phyloP scores from a whole-genome alignment of 2,113 vertebrate species.

The Xiphias gladius region DNA sequence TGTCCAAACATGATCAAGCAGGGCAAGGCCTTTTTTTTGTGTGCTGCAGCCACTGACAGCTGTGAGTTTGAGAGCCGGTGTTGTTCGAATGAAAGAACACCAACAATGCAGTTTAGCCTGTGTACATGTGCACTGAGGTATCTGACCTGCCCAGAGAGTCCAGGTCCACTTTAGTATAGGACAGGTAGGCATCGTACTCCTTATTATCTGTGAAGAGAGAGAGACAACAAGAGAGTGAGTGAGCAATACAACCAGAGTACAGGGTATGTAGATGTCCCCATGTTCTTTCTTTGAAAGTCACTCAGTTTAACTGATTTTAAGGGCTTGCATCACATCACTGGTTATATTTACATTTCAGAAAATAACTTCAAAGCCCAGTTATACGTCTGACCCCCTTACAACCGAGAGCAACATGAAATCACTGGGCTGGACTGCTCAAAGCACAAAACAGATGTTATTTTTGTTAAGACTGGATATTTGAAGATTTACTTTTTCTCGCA shows the following conservation, averaged over 20 bases:
- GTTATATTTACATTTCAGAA: too few species aligned
- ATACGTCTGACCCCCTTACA: neutral
- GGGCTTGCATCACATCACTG: neutral
- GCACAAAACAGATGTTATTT: neutral
- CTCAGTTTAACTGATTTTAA: neutral
- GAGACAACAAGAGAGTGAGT: neutral
- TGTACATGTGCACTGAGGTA: neutral
- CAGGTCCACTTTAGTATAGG: constrained; percentile 98
- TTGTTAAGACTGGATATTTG: neutral
- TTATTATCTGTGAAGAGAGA: constrained; percentile 85
- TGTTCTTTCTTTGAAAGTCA: neutral
- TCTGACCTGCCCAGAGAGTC: constrained; percentile 91
- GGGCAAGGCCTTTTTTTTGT: neutral
- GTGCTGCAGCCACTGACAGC: neutral
- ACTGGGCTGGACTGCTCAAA: neutral
- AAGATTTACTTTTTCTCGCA: neutral
- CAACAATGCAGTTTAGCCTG: neutral
- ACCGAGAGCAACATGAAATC: neutral
- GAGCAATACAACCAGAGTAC: neutral
- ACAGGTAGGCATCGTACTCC: constrained; percentile 98
- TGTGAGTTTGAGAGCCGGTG: neutral
- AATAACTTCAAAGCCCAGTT: neutral
- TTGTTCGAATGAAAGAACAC: too few species aligned
- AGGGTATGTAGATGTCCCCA: neutral
- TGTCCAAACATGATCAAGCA: neutral